Base-by-base conservation (phyloP, 2,888 invertebrate genomes). In the Elegia similella region DNA sequence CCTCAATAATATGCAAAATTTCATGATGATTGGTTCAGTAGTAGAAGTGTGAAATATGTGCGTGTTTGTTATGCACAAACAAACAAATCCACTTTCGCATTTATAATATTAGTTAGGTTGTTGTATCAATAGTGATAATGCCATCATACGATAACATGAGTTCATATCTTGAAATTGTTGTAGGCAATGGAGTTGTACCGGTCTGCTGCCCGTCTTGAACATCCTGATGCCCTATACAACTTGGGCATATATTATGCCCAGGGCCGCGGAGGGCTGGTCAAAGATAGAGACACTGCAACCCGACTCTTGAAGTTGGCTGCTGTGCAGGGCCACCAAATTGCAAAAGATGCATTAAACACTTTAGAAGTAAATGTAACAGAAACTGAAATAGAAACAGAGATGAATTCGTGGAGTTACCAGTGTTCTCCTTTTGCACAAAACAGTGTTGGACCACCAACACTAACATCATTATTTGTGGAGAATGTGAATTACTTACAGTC, bases 151-250 rank as follows among this genome's bases (percentile, higher is more conserved):
- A 23, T 23, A 23, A 23, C 23, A 23, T 23, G 23, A 23, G 23
- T 23, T 23, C 23, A 23, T 23, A 23, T 23, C 23, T 23, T 23
- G 23, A 23, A 23, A 23, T 23, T 23, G 23, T 23, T 5, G 23
- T 23, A 95, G 95, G 95, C 95, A 52, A 93, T 93, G 76, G 92
- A 94, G 71, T 89, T 93, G 73, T 95, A 95, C 72, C 85, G 88
- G 61, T 83, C 92, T 58, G 95, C 95, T 43, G 94, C 94, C 15
- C 86, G 93, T 8, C 78, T 91, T 54, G 94, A 94, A 38, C 95
- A 95, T 72, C 88, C 94, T 1, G 92, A 92, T 61, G 95, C 95
- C 0, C 88, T 94, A 68, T 95, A 94, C 75, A 95, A 95, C 74
- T 88, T 95, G 55, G 95, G 94, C 2, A 91, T 95, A 52, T 94